A percentile compares a stretch with the other conserved stretches of the same genome.
phyloP scores from a whole-genome alignment of 2,888 invertebrate species.

The Eurytoma adleriae region DNA sequence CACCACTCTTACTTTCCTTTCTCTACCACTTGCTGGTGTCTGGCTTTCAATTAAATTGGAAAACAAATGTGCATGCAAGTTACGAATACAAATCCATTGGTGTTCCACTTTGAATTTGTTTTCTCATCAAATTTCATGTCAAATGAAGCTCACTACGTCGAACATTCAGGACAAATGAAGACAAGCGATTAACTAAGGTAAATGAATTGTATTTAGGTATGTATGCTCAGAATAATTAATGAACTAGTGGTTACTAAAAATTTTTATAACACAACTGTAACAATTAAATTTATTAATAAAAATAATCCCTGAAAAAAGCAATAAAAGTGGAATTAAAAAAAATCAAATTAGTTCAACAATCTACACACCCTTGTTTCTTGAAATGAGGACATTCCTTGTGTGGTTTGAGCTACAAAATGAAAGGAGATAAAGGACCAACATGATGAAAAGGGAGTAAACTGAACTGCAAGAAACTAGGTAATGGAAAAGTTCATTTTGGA shows the following conservation, averaged over 20 bases:
- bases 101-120: slow-evolving; percentile 33
- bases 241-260: no score
- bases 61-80: slow-evolving; percentile 40
- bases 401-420: slow-evolving; percentile 30
- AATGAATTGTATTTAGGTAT: background rate
- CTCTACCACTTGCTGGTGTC: background rate
- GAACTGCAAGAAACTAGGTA: slow-evolving; percentile 10
- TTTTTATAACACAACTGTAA: no score
- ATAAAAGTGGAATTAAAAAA: background rate
- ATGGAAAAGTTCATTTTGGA: slow-evolving; percentile 59
- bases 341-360: slow-evolving; percentile 9
- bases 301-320: no score
- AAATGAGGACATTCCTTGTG: slow-evolving; percentile 33
- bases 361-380: background rate
- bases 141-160: background rate
- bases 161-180: background rate
- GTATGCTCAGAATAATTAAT: no score
- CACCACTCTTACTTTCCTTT: slow-evolving; percentile 5
- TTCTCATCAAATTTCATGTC: background rate
- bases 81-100: slow-evolving; percentile 34
- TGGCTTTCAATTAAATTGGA: slow-evolving; percentile 41
- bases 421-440: slow-evolving; percentile 34
- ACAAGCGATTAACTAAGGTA: background rate
- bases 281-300: no score
- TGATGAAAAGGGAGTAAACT: background rate